Base-by-base conservation (phyloP, 2,888 invertebrate species). In the Dusona sp. region DNA sequence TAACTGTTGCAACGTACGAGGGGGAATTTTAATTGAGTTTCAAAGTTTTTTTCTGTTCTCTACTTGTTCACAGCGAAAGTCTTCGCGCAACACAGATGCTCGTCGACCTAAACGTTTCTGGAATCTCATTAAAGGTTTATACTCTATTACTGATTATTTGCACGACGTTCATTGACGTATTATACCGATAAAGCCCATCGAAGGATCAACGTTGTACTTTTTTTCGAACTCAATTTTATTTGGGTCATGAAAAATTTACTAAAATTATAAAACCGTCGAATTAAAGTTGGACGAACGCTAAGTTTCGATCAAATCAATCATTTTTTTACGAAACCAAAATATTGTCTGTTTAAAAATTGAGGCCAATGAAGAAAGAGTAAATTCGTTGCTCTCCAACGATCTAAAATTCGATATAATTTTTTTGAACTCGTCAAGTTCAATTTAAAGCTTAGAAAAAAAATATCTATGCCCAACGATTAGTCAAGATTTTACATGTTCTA, bases 31-130 rank as follows among this genome's bases (percentile, higher is more conserved):
- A 51, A 25, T 13, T 22, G 13, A 42, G 38, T 74, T 25, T 36
- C 65, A 61, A 65, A 33, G 45, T 48, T 45, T 81, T 42, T 72
- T 51, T 61, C 72, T 51, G 77, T 57, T 78, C 7, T 57, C 64
- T 61, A 67, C 38, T 70, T 36, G 57, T 57, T 45, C 29, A 57
- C 70, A 73, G 72, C 84, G 77, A 80, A 84, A 72, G 75, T 80
- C 45, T 65, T 38, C 57, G 70, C 36, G n/a, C 29, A 80, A 80
- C 84, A 54, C 68, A 11, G 42, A 77, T 77, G 79, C 25, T 51
- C 51, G 65, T 38, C 25, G 51, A 80, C 51, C 72, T 38, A 74
- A 84, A 84, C 51, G 48, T 57, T 84, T 80, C 22, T 77, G 54
- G 65, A 48, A 80, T 75, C 33, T 72, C 65, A 38, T 33, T 3